phyloP scores from a whole-genome alignment of 2,113 vertebrate genomes.

The Theristicus caerulescens region DNA sequence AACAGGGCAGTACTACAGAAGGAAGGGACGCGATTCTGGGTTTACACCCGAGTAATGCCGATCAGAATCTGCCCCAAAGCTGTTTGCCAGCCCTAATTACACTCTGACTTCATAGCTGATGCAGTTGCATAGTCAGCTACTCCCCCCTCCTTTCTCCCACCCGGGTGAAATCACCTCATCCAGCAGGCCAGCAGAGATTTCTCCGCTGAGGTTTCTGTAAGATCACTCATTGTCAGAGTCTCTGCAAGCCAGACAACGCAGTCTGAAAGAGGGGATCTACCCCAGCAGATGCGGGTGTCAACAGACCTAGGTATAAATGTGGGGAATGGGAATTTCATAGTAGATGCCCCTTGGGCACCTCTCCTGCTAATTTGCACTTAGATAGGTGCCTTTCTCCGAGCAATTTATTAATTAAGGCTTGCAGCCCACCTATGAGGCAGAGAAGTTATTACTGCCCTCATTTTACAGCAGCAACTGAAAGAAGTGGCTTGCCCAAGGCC shows the following conservation, averaged over 20 bases:
- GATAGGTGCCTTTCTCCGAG: conserved; percentile 56
- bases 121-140: background rate
- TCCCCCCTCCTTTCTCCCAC: background rate
- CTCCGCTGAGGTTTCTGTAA: background rate
- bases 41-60: rapidly evolving
- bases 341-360: conserved; percentile 23
- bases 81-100: background rate
- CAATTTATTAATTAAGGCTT: conserved; percentile 64
- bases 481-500: conserved; percentile 36
- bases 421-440: conserved; percentile 56
- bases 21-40: background rate
- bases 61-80: background rate
- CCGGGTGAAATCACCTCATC: conserved; percentile 6
- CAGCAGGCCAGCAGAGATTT: background rate
- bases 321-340: background rate
- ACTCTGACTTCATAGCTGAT: background rate
- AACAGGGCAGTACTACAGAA: background rate
- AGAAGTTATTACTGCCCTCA: conserved; percentile 62
- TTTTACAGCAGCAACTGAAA: conserved; percentile 33
- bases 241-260: background rate
- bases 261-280: background rate
- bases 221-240: background rate
- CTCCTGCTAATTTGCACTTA: conserved; percentile 64
- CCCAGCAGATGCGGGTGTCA: background rate
- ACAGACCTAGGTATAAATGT: background rate